Evolutionary conservation across 2,888 invertebrate species (phyloP).

Genomic region (Cantharis nigra): DNA sequence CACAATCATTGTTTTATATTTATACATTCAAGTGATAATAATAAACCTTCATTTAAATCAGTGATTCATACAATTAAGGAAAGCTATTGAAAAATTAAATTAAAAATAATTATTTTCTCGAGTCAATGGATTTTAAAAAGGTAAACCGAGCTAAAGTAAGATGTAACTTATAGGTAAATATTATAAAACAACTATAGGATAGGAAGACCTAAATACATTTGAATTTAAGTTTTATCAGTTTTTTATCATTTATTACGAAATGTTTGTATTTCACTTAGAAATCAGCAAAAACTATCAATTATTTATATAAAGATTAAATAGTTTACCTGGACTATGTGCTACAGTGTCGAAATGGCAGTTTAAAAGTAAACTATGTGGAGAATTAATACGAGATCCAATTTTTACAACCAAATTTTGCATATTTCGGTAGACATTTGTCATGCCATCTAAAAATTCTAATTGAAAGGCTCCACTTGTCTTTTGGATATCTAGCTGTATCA

Average conservation of each 20-base stretch:
- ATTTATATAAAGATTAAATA: constrained; percentile 11
- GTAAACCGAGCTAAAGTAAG: neutral
- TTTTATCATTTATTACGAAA: neutral
- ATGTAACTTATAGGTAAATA: neutral
- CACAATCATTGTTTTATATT: neutral
- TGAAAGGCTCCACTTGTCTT: constrained; percentile 71
- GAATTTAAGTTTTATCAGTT: neutral
- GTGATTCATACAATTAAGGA: neutral
- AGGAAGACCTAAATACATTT: neutral
- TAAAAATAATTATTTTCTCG: neutral
- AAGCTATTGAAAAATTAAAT: neutral
- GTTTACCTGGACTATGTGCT: constrained; percentile 71
- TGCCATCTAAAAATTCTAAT: constrained; percentile 70
- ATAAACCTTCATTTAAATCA: neutral
- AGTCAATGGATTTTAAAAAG: neutral
- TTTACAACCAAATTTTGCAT: constrained; percentile 71
- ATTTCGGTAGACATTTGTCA: constrained; percentile 73
- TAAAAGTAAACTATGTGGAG: constrained; percentile 65
- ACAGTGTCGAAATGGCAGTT: constrained; percentile 82
- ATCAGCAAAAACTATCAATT: neutral
- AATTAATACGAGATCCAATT: constrained; percentile 61
- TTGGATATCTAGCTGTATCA: constrained; percentile 63
- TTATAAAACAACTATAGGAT: no score
- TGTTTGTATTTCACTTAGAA: neutral
- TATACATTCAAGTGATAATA: neutral